Evolutionary conservation across 2,888 invertebrate genomes (phyloP).

Genomic region (Stenodera caucasica): DNA sequence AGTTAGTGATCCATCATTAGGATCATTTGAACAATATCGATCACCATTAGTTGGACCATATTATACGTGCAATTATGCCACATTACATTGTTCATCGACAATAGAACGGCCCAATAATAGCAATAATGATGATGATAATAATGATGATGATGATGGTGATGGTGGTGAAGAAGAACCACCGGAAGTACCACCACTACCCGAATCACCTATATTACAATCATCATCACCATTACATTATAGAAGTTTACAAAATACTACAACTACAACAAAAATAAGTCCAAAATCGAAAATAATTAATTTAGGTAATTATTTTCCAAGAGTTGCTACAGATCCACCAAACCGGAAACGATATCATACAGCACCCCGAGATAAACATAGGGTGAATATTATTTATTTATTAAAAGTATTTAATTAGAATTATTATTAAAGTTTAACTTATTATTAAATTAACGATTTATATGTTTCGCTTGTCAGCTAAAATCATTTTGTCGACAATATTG

Average conservation of each 20-base stretch:
- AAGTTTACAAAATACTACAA: conserved; percentile 53
- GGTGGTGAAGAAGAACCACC: conserved; percentile 45
- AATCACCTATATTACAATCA: conserved; percentile 48
- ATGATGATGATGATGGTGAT: background rate
- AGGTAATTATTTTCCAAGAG: conserved; percentile 53
- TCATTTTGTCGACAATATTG: conserved; percentile 6
- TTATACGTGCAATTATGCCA: conserved; percentile 59
- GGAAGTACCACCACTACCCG: conserved; percentile 52
- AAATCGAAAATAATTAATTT: conserved; percentile 54
- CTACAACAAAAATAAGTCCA: conserved; percentile 49
- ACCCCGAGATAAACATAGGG: conserved; percentile 63
- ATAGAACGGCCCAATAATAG: conserved; percentile 25
- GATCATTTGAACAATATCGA: conserved; percentile 58
- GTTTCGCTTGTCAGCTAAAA: conserved; percentile 3
- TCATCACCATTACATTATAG: conserved; percentile 51
- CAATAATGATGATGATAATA: background rate
- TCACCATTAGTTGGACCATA: conserved; percentile 60
- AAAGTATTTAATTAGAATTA: too few species aligned
- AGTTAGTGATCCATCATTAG: conserved; percentile 49
- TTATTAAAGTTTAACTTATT: too few species aligned
- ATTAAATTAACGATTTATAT: conserved; percentile 23
- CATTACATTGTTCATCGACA: conserved; percentile 48
- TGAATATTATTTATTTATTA: conserved; percentile 39
- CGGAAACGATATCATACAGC: conserved; percentile 63
- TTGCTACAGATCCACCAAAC: conserved; percentile 55